Evolutionary conservation across 2,888 invertebrate genomes (phyloP).

Genomic region (Sepiola atlantica): DNA sequence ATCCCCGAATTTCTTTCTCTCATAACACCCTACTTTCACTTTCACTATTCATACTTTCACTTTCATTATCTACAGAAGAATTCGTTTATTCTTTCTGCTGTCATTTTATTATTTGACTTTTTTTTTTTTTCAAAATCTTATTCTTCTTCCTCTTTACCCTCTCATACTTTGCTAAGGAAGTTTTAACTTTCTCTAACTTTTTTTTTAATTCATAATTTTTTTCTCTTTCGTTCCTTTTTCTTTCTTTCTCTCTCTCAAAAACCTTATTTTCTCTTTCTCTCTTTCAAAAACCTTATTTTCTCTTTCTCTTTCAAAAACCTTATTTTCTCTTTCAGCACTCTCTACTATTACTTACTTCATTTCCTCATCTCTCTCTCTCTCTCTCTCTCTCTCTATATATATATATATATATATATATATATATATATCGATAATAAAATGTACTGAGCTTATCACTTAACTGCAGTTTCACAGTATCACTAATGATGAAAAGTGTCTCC

Average conservation of each 20-base stretch:
- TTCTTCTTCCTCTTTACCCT: background rate
- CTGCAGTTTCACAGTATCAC: too few relatives aligned
- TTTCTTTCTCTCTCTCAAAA: background rate
- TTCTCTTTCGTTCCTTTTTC: background rate
- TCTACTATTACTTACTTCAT: background rate
- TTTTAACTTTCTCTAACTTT: background rate
- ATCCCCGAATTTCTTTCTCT: background rate
- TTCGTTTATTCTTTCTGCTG: too few relatives aligned
- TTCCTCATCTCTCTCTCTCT: background rate
- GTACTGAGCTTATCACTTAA: too few relatives aligned
- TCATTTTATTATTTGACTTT: background rate
- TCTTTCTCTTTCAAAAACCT: background rate
- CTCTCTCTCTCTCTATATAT: background rate
- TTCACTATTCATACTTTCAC: slow-evolving; percentile 3
- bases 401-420: too few relatives aligned
- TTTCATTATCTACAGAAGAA: background rate
- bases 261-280: too few relatives aligned
- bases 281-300: too few relatives aligned
- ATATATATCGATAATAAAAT: too few relatives aligned
- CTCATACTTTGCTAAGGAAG: background rate
- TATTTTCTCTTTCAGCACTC: background rate
- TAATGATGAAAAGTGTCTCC: too few relatives aligned
- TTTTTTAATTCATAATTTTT: background rate
- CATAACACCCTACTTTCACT: background rate
- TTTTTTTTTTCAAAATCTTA: background rate